These are phyloP conservation scores for Cheumatopsyche charites DNA, from an alignment of 1,140 invertebrate species.

Conservation along the genomic window DNA sequence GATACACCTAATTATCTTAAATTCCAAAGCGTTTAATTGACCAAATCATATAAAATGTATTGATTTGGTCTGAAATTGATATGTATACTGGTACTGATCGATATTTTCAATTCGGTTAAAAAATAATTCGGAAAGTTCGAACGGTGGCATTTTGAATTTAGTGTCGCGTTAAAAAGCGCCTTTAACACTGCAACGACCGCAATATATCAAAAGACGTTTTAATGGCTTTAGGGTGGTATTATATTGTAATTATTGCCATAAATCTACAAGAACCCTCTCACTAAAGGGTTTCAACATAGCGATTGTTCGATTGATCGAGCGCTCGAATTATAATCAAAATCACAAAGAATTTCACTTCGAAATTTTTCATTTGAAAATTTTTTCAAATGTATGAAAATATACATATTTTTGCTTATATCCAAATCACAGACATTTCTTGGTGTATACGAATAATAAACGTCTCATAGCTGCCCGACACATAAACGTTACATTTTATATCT, in stretches of 20 bases:
- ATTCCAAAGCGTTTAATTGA: no score
- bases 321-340: not conserved
- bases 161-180: constrained; percentile 22
- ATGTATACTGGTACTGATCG: no score
- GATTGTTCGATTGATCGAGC: constrained; percentile 3
- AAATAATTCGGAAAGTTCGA: no score
- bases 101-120: no score
- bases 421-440: no score
- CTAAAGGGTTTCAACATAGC: constrained; percentile 8
- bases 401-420: no score
- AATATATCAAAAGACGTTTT: constrained; percentile 40
- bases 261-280: constrained; percentile 44
- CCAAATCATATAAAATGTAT: no score
- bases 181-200: constrained; percentile 33
- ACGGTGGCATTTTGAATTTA: constrained; percentile 24
- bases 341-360: no score
- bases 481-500: not conserved
- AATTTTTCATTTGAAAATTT: no score
- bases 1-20: no score
- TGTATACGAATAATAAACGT: not conserved
- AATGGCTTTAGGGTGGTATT: constrained; percentile 32
- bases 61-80: no score
- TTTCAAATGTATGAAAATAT: no score
- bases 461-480: constrained; percentile 26
- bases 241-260: constrained; percentile 49